Conservation (phyloP, 2,797 vertebrate species). For the Limosa lapponica region DNA sequence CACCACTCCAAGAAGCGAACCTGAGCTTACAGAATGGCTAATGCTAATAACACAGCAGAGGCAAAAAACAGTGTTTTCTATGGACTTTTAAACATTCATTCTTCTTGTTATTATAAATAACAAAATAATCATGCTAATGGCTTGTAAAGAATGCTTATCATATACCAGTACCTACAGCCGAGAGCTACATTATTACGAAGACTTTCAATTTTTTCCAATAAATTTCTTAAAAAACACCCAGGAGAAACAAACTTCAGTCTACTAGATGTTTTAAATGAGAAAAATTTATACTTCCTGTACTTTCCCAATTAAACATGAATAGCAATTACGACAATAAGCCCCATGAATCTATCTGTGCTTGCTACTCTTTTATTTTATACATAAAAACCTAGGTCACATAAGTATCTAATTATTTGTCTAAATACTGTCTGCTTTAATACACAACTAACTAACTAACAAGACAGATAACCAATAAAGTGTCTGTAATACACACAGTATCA, state of each 20-base stretch:
- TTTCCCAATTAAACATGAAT: neutral
- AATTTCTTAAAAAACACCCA: neutral
- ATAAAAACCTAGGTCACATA: neutral
- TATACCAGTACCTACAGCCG: neutral
- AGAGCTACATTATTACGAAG: neutral
- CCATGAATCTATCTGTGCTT: neutral
- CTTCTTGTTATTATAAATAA: neutral
- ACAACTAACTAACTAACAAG: neutral
- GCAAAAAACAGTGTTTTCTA: neutral
- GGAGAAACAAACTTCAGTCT: neutral
- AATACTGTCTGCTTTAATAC: neutral
- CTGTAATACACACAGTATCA: neutral
- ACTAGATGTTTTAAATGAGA: neutral
- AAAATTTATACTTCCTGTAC: neutral
- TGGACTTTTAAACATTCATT: neutral
- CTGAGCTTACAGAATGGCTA: neutral
- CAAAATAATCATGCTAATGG: neutral
- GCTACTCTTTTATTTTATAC: neutral
- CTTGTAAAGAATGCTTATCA: neutral
- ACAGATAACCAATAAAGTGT: neutral
- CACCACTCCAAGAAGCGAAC: neutral
- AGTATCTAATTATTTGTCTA: neutral
- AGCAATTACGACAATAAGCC: neutral
- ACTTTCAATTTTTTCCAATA: neutral
- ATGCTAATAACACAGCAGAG: neutral